A percentile compares a stretch with the other conserved stretches of the same genome.
phyloP scores from a whole-genome alignment of 2,113 vertebrate species.

The Gracilinanus agilis region DNA sequence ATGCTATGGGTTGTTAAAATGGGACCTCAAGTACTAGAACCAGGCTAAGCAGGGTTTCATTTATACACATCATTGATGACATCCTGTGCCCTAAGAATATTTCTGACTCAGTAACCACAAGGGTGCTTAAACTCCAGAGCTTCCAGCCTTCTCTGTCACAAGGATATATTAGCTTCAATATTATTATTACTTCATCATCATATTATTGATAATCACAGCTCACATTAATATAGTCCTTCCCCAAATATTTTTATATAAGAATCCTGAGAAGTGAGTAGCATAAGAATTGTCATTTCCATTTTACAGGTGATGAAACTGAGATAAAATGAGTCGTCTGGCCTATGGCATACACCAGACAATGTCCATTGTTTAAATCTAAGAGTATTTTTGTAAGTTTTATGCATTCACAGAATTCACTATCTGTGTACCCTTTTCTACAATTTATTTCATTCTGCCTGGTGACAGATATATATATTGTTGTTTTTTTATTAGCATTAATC shows the following conservation, averaged over 20 bases:
- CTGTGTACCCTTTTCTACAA: background rate
- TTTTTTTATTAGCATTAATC: background rate
- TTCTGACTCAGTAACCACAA: background rate
- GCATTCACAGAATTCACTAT: background rate
- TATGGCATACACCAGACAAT: background rate
- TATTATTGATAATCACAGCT: background rate
- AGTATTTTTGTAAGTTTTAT: background rate
- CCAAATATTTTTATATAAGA: background rate
- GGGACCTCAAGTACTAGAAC: background rate
- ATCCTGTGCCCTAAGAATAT: background rate
- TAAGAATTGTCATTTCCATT: background rate
- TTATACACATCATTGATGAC: background rate
- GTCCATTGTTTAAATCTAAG: background rate
- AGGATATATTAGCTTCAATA: background rate
- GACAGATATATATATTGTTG: background rate
- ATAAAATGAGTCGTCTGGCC: background rate
- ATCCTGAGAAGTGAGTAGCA: background rate
- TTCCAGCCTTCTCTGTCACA: background rate
- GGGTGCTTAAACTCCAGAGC: background rate
- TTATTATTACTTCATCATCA: background rate
- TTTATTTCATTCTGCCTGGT: background rate
- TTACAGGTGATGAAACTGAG: background rate
- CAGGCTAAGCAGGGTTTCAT: background rate
- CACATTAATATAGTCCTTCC: background rate
- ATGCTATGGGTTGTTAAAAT: background rate